Evolutionary conservation across 2,888 invertebrate species (phyloP), one percentile per base, ranked within the genome.

Genomic region (Leucophora obtusa): DNA sequence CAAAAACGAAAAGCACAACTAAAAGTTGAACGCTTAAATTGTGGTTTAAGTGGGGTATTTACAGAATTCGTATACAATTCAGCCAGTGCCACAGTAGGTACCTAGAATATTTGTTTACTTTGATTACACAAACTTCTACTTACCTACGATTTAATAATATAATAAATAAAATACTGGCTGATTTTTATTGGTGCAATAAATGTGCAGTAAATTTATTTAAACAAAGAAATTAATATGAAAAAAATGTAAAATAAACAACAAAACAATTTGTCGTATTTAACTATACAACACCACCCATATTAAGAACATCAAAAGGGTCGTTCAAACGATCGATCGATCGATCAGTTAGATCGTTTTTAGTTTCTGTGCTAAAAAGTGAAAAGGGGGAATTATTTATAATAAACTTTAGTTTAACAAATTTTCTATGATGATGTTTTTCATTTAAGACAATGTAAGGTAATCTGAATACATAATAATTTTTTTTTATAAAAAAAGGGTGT

Each of bases 161-260:
- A 78, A 72, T 60, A 71, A 77, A 77, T 71, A 53, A 62, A 68
- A 68, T 56, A 63, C 50, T 59, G 18, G 65, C 47, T 74, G 65
- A 60, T 74, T 79, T 74, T 79, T 70, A 79, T 79, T 79, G 79
- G 79, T 53, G 43, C 79, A 79, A 79, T 59, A 79, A 74, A 47
- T 59, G 17, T 65, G 74, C 35, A 79, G 66, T 66, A 70, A 60
- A 66, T 73, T 79, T 24, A 47, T 43, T 28, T 72, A 62, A 78
- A 73, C 72, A 72, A 68, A 72, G 60, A 58, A 35, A 68, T 66
- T 62, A 78, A 43, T 68, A 70, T 53, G 4, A 10, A 50, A 59
- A 50, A 4, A 69, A 51, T 28, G 50, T 5, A 59, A 59, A n/a
- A 43, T 38, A 51, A 56, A 56, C 10, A 70, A 65, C 43, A 47